phyloP scores from a whole-genome alignment of 1,140 invertebrate genomes.

The Sitobion miscanthi region DNA sequence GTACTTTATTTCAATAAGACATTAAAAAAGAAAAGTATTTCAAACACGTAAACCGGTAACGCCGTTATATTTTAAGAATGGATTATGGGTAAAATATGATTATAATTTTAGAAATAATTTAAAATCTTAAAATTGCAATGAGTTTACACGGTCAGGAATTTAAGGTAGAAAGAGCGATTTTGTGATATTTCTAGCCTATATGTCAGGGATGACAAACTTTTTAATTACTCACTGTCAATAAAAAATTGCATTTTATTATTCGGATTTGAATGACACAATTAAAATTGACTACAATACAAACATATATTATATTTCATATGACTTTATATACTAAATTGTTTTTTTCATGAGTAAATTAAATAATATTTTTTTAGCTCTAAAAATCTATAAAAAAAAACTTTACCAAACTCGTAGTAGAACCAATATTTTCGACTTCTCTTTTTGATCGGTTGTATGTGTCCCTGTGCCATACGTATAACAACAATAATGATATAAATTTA shows the following conservation, averaged over 20 bases:
- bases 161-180: background rate
- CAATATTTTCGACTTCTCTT: background rate
- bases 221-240: background rate
- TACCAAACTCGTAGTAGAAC: background rate
- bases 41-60: background rate
- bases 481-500: background rate
- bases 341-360: background rate
- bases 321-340: background rate
- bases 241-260: background rate
- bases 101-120: background rate
- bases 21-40: background rate
- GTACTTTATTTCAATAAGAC: background rate
- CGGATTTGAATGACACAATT: background rate
- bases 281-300: background rate
- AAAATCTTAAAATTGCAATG: background rate
- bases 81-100: background rate
- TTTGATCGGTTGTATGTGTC: background rate
- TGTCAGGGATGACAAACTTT: background rate
- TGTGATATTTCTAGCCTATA: background rate
- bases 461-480: too few relatives aligned
- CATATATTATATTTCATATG: background rate
- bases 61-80: background rate
- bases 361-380: background rate
- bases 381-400: background rate
- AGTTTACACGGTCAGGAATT: background rate